Conservation (phyloP, 2,888 invertebrate species). For the Frankliniella fusca region DNA sequence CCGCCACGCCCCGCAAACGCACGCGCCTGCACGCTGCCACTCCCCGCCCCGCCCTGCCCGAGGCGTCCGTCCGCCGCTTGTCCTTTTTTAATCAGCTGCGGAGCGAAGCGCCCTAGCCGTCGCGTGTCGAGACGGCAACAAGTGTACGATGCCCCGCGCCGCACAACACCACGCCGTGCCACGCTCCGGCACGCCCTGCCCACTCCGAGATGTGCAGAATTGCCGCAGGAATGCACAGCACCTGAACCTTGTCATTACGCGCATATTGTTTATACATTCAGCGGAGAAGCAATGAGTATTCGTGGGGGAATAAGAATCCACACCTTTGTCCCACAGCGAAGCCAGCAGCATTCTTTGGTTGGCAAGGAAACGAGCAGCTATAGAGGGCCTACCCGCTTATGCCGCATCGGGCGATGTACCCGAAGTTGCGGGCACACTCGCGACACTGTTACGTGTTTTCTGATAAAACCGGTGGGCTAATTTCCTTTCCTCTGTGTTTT, state of each 20-base stretch:
- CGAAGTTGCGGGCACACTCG: too few species aligned
- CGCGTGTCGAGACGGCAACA: too few species aligned
- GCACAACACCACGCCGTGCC: not conserved
- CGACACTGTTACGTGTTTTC: too few species aligned
- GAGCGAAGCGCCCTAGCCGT: not conserved
- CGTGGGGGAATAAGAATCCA: not conserved
- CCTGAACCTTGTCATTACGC: constrained; percentile 3
- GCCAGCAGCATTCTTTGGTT: too few species aligned
- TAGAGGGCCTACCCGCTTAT: too few species aligned
- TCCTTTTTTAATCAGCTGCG: not conserved
- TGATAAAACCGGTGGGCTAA: too few species aligned
- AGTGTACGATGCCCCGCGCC: not conserved
- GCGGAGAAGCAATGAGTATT: not conserved
- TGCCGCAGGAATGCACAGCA: not conserved
- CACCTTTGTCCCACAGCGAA: not conserved
- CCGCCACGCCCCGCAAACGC: not conserved
- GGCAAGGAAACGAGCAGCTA: too few species aligned
- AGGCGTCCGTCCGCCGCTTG: not conserved
- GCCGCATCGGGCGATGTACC: too few species aligned
- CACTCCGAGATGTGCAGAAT: too few species aligned
- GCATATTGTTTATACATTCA: constrained; percentile 12
- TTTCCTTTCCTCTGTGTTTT: too few species aligned
- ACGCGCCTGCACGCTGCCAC: too few species aligned
- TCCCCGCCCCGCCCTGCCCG: not conserved
- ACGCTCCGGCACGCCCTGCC: too few species aligned